Percentiles rank a stretch among this genome's conserved stretches.
Conservation (phyloP, 2,113 vertebrate species). For the Phalacrocorax carbo region DNA sequence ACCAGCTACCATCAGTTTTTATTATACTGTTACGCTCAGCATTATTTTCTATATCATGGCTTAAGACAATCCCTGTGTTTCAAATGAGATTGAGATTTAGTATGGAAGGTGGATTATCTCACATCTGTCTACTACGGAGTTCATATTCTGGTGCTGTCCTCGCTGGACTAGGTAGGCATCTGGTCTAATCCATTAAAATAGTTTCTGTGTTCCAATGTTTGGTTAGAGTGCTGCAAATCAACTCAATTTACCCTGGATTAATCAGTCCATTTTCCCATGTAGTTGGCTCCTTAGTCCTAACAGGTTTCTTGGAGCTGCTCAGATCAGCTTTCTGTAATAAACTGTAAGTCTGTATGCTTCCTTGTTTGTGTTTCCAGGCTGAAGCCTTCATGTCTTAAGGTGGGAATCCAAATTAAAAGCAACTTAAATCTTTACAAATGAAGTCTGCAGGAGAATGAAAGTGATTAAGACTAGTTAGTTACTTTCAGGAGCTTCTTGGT, state of each 20-base stretch:
- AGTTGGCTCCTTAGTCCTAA: not conserved
- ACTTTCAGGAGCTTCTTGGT: not conserved
- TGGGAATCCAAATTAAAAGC: not conserved
- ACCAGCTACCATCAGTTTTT: not conserved
- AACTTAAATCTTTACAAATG: not conserved
- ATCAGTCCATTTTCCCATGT: not conserved
- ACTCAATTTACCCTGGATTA: not conserved
- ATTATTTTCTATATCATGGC: not conserved
- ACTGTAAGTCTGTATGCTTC: not conserved
- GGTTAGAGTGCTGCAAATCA: not conserved
- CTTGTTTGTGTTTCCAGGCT: not conserved
- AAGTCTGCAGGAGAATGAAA: not conserved
- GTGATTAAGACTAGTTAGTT: not conserved
- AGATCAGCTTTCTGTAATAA: not conserved
- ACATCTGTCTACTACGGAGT: not conserved
- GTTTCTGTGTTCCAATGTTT: not conserved
- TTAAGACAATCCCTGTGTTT: conserved; percentile 1
- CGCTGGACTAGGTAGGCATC: not conserved
- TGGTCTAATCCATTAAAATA: not conserved
- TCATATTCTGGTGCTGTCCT: not conserved
- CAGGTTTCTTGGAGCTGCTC: not conserved
- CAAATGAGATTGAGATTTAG: not conserved
- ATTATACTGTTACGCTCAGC: not conserved
- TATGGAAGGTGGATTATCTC: not conserved
- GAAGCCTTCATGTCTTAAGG: not conserved